Evolutionary conservation across 1,140 invertebrate genomes (phyloP).

Genomic region (Eumeta japonica): DNA sequence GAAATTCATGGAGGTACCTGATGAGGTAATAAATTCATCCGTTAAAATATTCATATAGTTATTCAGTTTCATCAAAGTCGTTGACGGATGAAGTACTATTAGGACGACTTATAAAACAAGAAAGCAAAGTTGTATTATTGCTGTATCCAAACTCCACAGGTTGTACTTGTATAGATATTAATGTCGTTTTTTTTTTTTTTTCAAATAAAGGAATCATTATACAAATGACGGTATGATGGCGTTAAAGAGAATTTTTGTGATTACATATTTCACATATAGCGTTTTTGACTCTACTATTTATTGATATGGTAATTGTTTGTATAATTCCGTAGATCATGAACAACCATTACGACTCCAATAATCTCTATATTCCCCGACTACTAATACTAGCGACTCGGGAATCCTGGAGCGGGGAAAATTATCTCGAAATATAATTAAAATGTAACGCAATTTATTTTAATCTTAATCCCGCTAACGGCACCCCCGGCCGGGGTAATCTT

Average conservation of each 20-base stretch:
- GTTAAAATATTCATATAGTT: neutral
- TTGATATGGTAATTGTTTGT: neutral
- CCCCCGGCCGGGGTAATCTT: conserved; percentile 23
- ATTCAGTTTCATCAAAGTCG: neutral
- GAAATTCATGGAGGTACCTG: conserved; percentile 21
- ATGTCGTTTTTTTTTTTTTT: too few species aligned
- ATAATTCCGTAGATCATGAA: neutral
- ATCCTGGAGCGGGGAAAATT: conserved; percentile 53
- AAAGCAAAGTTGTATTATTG: too few species aligned
- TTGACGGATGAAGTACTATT: neutral
- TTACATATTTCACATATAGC: neutral
- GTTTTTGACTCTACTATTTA: neutral
- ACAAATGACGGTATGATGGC: too few species aligned
- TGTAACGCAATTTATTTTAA: conserved; percentile 53
- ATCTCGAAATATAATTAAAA: conserved; percentile 53
- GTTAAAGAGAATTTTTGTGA: neutral
- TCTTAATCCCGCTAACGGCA: conserved; percentile 30
- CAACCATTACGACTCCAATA: conserved; percentile 19
- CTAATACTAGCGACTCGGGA: conserved; percentile 29
- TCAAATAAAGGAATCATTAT: too few species aligned
- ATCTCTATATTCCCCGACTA: conserved; percentile 25
- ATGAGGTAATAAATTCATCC: conserved; percentile 4
- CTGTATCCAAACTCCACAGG: too few species aligned
- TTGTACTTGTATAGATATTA: too few species aligned
- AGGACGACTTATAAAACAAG: neutral